Percentiles rank a stretch among this genome's conserved stretches.
phyloP scores from a whole-genome alignment of 2,113 vertebrate genomes.

The Bothrops jararaca region DNA sequence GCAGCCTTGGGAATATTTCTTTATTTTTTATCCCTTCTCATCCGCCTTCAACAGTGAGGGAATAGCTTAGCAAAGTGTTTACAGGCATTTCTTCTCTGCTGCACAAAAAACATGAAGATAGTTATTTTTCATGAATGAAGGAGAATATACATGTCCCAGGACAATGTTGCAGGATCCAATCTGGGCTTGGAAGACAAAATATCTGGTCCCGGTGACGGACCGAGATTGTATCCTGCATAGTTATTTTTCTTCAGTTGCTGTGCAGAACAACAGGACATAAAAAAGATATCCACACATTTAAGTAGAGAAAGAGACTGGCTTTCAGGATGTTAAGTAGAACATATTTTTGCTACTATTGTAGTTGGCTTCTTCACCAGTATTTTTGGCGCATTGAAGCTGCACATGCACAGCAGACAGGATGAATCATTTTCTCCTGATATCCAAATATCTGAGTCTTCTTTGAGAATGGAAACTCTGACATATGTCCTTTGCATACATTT shows the following conservation, averaged over 20 bases:
- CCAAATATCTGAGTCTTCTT: background rate
- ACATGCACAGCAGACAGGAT: background rate
- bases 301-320: background rate
- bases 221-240: background rate
- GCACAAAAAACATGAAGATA: background rate
- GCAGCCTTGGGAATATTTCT: background rate
- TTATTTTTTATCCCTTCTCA: background rate
- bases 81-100: background rate
- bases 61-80: accelerated
- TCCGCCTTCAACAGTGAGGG: background rate
- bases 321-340: background rate
- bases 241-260: background rate
- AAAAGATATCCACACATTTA: background rate
- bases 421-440: background rate
- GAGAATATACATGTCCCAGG: background rate
- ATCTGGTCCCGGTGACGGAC: background rate
- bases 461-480: accelerated
- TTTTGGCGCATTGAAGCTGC: background rate
- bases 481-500: background rate
- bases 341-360: background rate
- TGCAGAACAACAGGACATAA: background rate
- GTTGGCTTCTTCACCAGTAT: too few relatives aligned
- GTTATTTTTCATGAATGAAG: background rate
- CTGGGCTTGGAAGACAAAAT: background rate
- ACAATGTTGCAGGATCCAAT: background rate